Base-by-base conservation (phyloP, 1,140 invertebrate species). In the Nylanderia fulva region DNA sequence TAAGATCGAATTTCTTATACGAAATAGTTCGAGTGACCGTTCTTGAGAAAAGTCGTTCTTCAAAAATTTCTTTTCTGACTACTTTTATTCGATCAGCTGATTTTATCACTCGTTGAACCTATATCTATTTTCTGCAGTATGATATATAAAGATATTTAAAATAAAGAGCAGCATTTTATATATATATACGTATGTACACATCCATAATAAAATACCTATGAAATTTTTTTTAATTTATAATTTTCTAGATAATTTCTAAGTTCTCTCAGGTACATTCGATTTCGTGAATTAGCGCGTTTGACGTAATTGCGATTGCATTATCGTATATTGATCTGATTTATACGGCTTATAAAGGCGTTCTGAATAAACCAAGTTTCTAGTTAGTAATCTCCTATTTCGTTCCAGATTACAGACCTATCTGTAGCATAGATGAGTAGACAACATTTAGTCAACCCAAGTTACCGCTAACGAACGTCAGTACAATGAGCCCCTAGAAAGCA, bases 381-480 rank as follows among this genome's bases (percentile, higher is more conserved):
- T 72, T 72, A 72, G 66, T 39, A 42, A 71, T 69, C 60, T 66
- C 7, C 63, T 21, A 66, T 56, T 80, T 63, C 77, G 69, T 82
- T 45, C 52, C 13, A 82, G 66, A 80, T 80, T 82, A 60, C 52
- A 64, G 36, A 82, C 36, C 77, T 82, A 82, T 82, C 66, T 82
- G 66, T 71, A 36, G 52, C 77, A 71, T 71, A 82, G 66, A 68
- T 61, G 63, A 68, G 66, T 82, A 72, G 66, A 71, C 77, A 82
- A 82, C 36, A 82, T 82, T 82, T 82, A 82, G 77, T 82, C 66
- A 80, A 80, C 33, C 33, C 33, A 24, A 82, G 66, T 71, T 45
- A 45, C 66, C 24, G 21, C 77, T 82, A 82, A 82, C 66, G 77
- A 82, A 82, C 66, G 77, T 82, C 72, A 82, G 77, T 71, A 52